phyloP scores from a whole-genome alignment of 2,113 vertebrate genomes.

The Hypocryptadius cinnamomeus region DNA sequence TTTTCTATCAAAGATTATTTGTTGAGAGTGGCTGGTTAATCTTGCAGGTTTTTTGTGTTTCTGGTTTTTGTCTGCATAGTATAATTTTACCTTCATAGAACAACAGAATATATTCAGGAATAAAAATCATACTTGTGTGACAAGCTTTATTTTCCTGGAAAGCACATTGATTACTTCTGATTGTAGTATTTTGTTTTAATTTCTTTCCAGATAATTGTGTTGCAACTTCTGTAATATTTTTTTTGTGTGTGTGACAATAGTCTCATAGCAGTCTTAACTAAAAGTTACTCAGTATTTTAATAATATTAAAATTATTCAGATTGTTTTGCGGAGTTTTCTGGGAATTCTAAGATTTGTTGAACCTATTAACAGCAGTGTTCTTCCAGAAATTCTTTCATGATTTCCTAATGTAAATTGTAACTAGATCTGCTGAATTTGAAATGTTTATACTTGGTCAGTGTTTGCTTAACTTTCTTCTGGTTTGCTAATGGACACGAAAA shows the following conservation, averaged over 20 bases:
- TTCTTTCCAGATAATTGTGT: not conserved
- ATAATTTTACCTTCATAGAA: not conserved
- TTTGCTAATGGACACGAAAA: not conserved
- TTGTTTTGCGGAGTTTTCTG: not conserved
- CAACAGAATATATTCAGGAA: not conserved
- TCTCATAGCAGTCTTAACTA: not conserved
- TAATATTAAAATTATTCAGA: not conserved
- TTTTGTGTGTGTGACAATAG: not conserved
- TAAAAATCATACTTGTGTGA: not conserved
- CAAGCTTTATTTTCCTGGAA: not conserved
- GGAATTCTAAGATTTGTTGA: not conserved
- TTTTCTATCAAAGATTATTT: not conserved
- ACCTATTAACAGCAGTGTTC: not conserved
- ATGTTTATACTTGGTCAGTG: not conserved
- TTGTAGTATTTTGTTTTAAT: not conserved
- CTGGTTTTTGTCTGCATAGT: not conserved
- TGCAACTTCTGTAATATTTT: not conserved
- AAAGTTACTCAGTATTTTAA: not conserved
- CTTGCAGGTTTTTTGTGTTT: not conserved
- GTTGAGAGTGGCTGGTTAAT: not conserved
- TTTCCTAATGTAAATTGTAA: not conserved
- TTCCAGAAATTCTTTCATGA: not conserved
- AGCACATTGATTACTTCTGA: not conserved
- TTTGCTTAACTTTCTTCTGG: not conserved
- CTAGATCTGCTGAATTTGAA: not conserved